These are phyloP conservation scores for Leucophenga maculata DNA, from an alignment of 2,888 invertebrate genomes.

Conservation along the genomic window DNA sequence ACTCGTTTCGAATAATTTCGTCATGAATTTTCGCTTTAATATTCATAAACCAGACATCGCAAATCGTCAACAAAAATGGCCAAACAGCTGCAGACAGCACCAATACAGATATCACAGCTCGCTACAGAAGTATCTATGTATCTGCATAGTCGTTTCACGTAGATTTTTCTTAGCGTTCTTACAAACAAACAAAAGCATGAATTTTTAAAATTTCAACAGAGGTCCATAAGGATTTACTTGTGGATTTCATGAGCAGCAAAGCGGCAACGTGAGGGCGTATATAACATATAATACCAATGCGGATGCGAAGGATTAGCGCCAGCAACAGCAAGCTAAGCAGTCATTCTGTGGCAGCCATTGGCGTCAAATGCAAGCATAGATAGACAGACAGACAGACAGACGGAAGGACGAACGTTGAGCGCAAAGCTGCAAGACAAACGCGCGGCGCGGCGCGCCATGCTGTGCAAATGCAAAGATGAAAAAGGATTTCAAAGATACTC, in stretches of 20 bases:
- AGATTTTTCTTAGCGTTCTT: neutral
- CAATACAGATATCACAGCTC: neutral
- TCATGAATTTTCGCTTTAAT: conserved; percentile 23
- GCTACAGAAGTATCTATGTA: neutral
- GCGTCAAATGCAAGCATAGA: too few species aligned
- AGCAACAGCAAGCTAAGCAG: neutral
- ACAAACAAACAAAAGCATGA: conserved; percentile 11
- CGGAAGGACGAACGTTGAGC: neutral
- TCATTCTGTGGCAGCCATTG: neutral
- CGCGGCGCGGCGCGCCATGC: neutral
- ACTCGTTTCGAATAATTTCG: conserved; percentile 12
- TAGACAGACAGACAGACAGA: neutral
- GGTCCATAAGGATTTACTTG: conserved; percentile 17
- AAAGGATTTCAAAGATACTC: conserved; percentile 7
- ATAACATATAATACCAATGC: neutral
- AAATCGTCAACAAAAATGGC: conserved; percentile 9
- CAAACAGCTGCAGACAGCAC: neutral
- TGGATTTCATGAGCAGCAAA: neutral
- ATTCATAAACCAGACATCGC: conserved; percentile 19
- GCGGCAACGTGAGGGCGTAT: neutral
- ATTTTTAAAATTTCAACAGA: conserved; percentile 16
- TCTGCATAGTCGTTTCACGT: too few species aligned
- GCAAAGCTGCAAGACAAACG: neutral
- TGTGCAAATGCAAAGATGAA: neutral
- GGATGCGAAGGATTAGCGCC: neutral